Evolutionary conservation across 2,888 invertebrate species (phyloP).

Genomic region (Deilephila porcellus): DNA sequence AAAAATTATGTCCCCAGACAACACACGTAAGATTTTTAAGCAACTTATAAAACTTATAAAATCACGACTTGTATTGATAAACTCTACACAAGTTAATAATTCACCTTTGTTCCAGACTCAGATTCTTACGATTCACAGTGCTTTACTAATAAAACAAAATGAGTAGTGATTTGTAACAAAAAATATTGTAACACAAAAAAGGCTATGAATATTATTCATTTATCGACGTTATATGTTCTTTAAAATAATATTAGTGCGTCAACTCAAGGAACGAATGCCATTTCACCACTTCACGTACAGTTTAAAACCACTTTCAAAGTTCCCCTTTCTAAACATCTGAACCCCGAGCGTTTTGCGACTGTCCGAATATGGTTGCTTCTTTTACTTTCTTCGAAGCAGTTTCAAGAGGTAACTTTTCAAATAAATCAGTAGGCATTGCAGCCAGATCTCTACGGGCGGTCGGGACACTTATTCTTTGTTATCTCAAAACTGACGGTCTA

Average conservation of each 20-base stretch:
- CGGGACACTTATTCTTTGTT: conserved; percentile 65
- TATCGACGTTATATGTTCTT: too few species aligned
- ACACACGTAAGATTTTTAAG: too few species aligned
- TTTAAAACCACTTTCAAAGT: conserved; percentile 46
- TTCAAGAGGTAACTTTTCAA: conserved; percentile 73
- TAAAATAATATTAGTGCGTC: background rate
- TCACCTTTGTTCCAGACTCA: too few species aligned
- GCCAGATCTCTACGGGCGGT: conserved; percentile 49
- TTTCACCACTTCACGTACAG: conserved; percentile 28
- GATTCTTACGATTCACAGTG: too few species aligned
- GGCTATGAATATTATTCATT: too few species aligned
- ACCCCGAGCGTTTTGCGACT: conserved; percentile 56
- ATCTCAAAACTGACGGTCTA: conserved; percentile 60
- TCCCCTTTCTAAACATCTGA: conserved; percentile 43
- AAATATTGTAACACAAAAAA: too few species aligned
- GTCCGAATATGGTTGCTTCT: conserved; percentile 62
- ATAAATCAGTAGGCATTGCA: conserved; percentile 76
- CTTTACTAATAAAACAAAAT: too few species aligned
- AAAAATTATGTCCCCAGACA: too few species aligned
- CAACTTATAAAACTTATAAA: too few species aligned
- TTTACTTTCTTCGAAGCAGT: conserved; percentile 55
- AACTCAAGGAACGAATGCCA: conserved; percentile 13
- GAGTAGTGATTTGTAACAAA: too few species aligned
- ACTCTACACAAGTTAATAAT: too few species aligned
- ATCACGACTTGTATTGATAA: too few species aligned